Evolutionary conservation across 2,888 invertebrate species (phyloP).

Genomic region (Teleiodes luculella): DNA sequence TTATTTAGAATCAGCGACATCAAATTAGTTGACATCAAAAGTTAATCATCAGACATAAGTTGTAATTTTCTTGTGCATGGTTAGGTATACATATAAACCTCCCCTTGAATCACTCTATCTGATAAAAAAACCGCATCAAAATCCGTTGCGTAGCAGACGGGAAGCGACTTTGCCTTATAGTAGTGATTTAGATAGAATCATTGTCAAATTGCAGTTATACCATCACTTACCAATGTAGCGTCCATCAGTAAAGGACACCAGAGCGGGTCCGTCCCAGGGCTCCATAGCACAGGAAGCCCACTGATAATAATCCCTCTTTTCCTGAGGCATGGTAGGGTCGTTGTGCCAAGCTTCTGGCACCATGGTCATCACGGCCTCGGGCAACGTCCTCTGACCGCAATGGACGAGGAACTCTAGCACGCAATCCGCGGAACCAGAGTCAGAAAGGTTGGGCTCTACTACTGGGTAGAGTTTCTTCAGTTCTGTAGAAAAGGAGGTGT

Average conservation of each 20-base stretch:
- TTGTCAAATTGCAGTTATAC: too few species aligned
- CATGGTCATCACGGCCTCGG: slow-evolving; percentile 99
- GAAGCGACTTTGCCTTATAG: too few species aligned
- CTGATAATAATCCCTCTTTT: slow-evolving; percentile 96
- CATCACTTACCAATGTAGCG: slow-evolving; percentile 88
- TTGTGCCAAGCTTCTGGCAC: slow-evolving; percentile 99
- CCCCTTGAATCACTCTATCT: too few species aligned
- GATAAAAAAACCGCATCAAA: too few species aligned
- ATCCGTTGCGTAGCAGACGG: too few species aligned
- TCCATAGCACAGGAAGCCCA: slow-evolving; percentile 99
- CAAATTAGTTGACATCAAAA: too few species aligned
- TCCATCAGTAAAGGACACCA: slow-evolving; percentile 98
- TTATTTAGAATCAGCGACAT: too few species aligned
- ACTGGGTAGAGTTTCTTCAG: slow-evolving; percentile 96
- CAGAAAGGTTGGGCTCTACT: slow-evolving; percentile 97
- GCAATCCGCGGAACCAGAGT: slow-evolving; percentile 98
- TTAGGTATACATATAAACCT: too few species aligned
- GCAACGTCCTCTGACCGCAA: slow-evolving; percentile 93
- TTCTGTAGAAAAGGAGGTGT: slow-evolving; percentile 49
- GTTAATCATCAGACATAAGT: too few species aligned
- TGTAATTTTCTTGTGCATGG: too few species aligned
- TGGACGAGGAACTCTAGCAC: slow-evolving; percentile 97
- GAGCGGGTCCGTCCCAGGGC: slow-evolving; percentile 99
- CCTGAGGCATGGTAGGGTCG: slow-evolving; percentile 92
- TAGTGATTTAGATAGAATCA: too few species aligned